A percentile compares a stretch with the other conserved stretches of the same genome.
phyloP scores from a whole-genome alignment of 2,797 vertebrate genomes.

The Trachurus trachurus region DNA sequence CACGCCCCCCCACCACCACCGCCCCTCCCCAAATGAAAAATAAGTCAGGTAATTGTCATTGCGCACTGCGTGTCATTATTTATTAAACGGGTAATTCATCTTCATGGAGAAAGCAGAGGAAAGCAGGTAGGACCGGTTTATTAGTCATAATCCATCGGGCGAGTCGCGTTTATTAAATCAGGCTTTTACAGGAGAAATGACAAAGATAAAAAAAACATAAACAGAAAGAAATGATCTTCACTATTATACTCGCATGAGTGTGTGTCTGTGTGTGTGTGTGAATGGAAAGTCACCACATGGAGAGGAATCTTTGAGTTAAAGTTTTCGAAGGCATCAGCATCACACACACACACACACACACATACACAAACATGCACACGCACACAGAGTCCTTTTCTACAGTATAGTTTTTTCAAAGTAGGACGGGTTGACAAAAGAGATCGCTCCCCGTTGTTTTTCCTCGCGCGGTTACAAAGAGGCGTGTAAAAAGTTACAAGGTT shows the following conservation, averaged over 20 bases:
- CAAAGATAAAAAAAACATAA: conserved; percentile 51
- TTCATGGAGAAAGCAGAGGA: conserved; percentile 70
- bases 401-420: conserved; percentile 74
- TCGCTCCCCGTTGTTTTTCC: conserved; percentile 79
- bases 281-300: conserved; percentile 66
- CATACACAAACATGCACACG: conserved; percentile 18
- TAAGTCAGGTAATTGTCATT: conserved; percentile 91
- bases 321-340: conserved; percentile 75
- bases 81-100: conserved; percentile 89
- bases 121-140: conserved; percentile 83
- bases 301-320: conserved; percentile 79
- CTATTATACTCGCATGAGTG: conserved; percentile 42
- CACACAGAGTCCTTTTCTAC: conserved; percentile 49
- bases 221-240: conserved; percentile 52
- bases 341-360: conserved; percentile 13
- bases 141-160: conserved; percentile 72
- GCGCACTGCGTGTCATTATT: conserved; percentile 84
- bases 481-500: conserved; percentile 87
- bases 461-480: conserved; percentile 81
- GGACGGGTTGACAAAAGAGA: conserved; percentile 79
- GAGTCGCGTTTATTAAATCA: conserved; percentile 61
- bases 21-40: conserved; percentile 78
- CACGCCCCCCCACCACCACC: background rate
- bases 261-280: conserved; percentile 19
- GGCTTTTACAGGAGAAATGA: conserved; percentile 59